phyloP scores from a whole-genome alignment of 2,113 vertebrate genomes.

The Hemiscyllium ocellatum region DNA sequence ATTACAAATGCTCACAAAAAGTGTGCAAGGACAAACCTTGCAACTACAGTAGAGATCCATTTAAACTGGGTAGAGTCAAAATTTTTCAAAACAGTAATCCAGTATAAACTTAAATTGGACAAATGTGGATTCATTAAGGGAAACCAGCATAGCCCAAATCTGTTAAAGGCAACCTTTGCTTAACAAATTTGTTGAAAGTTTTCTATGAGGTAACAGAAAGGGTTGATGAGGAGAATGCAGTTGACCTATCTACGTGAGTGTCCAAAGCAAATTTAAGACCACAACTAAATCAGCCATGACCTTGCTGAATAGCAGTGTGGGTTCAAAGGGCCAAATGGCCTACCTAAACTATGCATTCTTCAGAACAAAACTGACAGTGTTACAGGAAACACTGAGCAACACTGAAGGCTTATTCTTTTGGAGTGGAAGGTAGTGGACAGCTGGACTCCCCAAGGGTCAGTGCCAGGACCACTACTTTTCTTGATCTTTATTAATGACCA shows the following conservation, averaged over 20 bases:
- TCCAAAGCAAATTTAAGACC: background rate
- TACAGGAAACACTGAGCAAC: no score
- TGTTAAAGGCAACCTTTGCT: background rate
- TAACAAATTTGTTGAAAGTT: background rate
- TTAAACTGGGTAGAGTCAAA: background rate
- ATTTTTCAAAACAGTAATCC: background rate
- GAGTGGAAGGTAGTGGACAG: background rate
- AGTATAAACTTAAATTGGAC: background rate
- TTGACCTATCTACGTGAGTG: background rate
- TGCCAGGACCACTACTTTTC: background rate
- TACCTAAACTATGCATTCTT: no score
- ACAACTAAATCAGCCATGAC: no score
- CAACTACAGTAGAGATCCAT: background rate
- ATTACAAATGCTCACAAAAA: background rate
- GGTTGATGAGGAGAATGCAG: background rate
- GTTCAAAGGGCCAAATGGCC: no score
- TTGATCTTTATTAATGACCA: no score
- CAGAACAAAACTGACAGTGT: no score
- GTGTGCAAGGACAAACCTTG: background rate
- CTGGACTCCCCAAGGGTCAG: background rate
- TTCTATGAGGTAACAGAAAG: background rate
- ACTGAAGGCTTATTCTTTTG: background rate
- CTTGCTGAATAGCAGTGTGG: no score
- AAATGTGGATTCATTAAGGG: background rate
- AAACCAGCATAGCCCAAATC: background rate